Percentiles rank a stretch among this genome's conserved stretches.
phyloP scores from a whole-genome alignment of 2,797 vertebrate species.

The Myoxocephalus aenaeus region DNA sequence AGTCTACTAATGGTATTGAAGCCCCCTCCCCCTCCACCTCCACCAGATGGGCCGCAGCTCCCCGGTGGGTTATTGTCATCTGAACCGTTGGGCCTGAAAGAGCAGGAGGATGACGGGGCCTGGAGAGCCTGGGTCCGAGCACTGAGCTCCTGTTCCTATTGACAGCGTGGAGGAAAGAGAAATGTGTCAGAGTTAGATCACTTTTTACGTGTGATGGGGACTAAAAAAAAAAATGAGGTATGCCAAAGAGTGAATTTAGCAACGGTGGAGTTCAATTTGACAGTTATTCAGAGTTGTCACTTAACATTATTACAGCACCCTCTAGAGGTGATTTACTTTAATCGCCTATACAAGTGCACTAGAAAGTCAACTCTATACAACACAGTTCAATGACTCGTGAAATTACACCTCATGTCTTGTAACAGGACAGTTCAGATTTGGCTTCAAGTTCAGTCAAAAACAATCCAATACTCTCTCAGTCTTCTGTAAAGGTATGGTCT shows the following conservation, averaged over 20 bases:
- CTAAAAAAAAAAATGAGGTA: background rate
- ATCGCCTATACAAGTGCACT: conserved; percentile 11
- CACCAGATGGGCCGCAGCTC: conserved; percentile 96
- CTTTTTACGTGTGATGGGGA: conserved; percentile 6
- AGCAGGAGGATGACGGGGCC: conserved; percentile 94
- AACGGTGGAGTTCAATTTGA: background rate
- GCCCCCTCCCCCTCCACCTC: conserved; percentile 88
- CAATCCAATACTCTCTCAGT: conserved; percentile 4
- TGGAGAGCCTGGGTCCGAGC: conserved; percentile 95
- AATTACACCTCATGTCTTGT: conserved; percentile 60
- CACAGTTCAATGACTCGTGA: conserved; percentile 68
- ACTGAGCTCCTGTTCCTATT: conserved; percentile 96
- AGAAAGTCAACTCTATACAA: conserved; percentile 40
- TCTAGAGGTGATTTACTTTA: conserved; percentile 53
- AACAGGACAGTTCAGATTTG: conserved; percentile 53
- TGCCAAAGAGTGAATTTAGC: background rate
- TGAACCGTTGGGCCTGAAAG: conserved; percentile 95
- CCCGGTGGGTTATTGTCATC: conserved; percentile 98
- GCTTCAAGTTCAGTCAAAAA: conserved; percentile 32
- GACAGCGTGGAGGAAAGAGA: conserved; percentile 42
- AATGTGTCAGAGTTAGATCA: conserved; percentile 4
- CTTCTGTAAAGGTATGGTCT: conserved; percentile 12
- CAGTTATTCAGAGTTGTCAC: background rate
- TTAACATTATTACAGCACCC: conserved; percentile 49
- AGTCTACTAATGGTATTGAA: conserved; percentile 96